Conservation (phyloP, 2,797 vertebrate species). For the Trachurus trachurus region DNA sequence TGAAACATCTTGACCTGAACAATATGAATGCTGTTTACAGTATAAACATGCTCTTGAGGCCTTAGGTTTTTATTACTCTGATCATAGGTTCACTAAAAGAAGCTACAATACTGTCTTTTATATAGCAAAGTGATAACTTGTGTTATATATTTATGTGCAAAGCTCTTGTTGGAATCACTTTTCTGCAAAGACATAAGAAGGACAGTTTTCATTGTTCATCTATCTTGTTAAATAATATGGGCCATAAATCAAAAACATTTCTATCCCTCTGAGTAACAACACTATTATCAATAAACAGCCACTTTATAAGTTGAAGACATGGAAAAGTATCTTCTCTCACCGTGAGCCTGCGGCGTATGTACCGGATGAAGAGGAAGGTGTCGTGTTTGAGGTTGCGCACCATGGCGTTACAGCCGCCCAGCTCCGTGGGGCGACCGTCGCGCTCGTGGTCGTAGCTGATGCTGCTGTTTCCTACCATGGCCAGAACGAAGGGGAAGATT, state of each 20-base stretch:
- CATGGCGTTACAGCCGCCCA: slow-evolving; percentile 95
- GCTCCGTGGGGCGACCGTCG: slow-evolving; percentile 92
- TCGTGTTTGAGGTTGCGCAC: slow-evolving; percentile 96
- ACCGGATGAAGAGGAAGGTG: slow-evolving; percentile 96
- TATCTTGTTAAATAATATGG: not conserved
- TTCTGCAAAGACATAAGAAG: too few species aligned
- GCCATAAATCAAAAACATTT: not conserved
- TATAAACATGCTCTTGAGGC: not conserved
- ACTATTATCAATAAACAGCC: not conserved
- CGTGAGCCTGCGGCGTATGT: slow-evolving; percentile 93
- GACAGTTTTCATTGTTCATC: not conserved
- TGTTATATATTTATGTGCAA: not conserved
- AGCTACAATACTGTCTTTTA: not conserved
- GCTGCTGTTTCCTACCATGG: slow-evolving; percentile 96
- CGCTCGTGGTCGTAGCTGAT: slow-evolving; percentile 94
- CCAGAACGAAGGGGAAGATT: slow-evolving; percentile 93
- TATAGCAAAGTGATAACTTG: not conserved
- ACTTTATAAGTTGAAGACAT: not conserved
- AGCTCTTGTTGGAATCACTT: not conserved
- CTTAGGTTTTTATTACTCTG: not conserved
- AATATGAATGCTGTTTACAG: not conserved
- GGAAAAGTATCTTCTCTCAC: slow-evolving; percentile 81
- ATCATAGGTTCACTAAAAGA: not conserved
- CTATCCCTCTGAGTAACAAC: not conserved
- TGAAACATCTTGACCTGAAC: not conserved